phyloP scores from a whole-genome alignment of 2,797 vertebrate genomes.

The Clarias platycephalus region DNA sequence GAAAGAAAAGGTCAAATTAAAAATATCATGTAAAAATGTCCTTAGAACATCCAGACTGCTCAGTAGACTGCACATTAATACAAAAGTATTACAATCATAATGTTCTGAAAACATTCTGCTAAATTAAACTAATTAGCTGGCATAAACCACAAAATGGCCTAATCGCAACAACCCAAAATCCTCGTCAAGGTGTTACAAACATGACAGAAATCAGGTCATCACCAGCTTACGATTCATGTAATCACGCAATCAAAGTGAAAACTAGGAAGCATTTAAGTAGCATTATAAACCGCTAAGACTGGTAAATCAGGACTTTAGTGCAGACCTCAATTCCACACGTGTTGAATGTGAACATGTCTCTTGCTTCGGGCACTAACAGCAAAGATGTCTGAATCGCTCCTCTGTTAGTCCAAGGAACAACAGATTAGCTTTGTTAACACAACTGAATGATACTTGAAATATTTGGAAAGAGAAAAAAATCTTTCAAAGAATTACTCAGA shows the following conservation, averaged over 20 bases:
- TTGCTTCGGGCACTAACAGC: slow-evolving; percentile 13
- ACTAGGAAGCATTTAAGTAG: slow-evolving; percentile 8
- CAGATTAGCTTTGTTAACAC: slow-evolving; percentile 35
- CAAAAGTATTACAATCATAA: background rate
- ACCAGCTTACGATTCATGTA: background rate
- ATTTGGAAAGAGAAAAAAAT: background rate
- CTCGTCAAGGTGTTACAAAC: background rate
- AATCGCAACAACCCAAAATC: slow-evolving; percentile 2
- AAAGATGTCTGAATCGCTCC: slow-evolving; percentile 37
- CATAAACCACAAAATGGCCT: background rate
- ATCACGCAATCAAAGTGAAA: slow-evolving; percentile 4
- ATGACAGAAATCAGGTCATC: slow-evolving; percentile 24
- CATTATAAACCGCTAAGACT: slow-evolving; percentile 13
- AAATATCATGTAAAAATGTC: background rate
- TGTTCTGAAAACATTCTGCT: background rate
- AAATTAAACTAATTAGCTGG: background rate
- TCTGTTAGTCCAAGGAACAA: slow-evolving; percentile 45
- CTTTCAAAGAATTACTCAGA: background rate
- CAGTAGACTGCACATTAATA: background rate
- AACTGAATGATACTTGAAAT: slow-evolving; percentile 7
- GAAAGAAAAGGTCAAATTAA: background rate
- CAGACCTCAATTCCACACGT: slow-evolving; percentile 23
- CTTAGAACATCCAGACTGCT: background rate
- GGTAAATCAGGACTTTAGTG: slow-evolving; percentile 2
- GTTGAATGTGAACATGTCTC: slow-evolving; percentile 23